These are phyloP conservation scores for Pristionchus arcanus DNA, from an alignment of 2,888 invertebrate species.

Conservation along the genomic window DNA sequence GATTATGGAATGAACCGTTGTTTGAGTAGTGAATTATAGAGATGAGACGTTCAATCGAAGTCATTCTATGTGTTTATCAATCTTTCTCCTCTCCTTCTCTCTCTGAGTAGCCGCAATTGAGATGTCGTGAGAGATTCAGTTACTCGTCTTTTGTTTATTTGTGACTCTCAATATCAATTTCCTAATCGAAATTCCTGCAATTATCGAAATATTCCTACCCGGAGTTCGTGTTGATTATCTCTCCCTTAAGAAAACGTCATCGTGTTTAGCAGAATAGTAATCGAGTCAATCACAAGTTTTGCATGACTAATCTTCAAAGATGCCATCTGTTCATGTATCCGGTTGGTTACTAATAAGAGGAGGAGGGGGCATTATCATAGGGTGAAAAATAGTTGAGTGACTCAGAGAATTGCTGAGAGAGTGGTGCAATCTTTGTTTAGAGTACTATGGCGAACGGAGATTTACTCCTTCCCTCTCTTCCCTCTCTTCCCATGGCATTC, in stretches of 20 bases:
- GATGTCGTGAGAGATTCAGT: neutral
- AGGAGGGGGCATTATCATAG: neutral
- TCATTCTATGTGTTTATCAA: conserved; percentile 23
- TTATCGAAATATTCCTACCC: neutral
- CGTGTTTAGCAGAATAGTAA: neutral
- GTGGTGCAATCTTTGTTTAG: conserved; percentile 28
- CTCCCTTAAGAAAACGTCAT: neutral
- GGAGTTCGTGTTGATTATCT: neutral
- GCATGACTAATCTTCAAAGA: neutral
- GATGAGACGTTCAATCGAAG: conserved; percentile 40
- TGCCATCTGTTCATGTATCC: neutral
- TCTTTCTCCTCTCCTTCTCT: conserved; percentile 3
- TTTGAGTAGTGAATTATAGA: conserved; percentile 44
- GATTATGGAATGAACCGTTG: conserved; percentile 35
- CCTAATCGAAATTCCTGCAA: neutral
- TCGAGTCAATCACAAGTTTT: neutral
- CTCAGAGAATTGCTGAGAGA: conserved; percentile 41
- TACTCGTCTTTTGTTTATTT: neutral
- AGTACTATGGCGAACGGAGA: conserved; percentile 17
- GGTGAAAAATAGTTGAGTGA: conserved; percentile 21
- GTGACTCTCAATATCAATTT: neutral
- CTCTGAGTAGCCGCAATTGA: neutral
- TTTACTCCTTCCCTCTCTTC: neutral
- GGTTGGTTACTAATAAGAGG: conserved; percentile 15
- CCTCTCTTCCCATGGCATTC: neutral